Evolutionary conservation across 2,888 invertebrate species (phyloP).

Genomic region (Heliconius charithonia): DNA sequence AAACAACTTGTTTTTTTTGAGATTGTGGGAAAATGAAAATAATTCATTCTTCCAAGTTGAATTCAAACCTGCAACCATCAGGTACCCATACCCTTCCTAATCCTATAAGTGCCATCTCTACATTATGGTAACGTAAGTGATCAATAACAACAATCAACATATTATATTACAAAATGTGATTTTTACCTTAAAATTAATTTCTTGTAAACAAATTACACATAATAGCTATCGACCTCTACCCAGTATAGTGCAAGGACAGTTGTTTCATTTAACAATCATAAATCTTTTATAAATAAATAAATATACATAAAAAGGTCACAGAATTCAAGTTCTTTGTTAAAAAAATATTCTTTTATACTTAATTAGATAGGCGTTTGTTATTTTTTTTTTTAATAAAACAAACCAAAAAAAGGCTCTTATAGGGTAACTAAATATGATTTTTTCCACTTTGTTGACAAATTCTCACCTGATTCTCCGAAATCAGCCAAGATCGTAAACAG

Average conservation of each 20-base stretch:
- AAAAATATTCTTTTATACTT: not conserved
- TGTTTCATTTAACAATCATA: constrained; percentile 25
- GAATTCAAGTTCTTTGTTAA: constrained; percentile 13
- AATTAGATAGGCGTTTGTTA: not conserved
- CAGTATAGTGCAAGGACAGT: constrained; percentile 33
- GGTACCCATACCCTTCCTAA: not conserved
- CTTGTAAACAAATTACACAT: constrained; percentile 26
- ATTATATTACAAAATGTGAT: constrained; percentile 3
- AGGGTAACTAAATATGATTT: not conserved
- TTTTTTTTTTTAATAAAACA: not conserved
- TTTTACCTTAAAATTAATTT: constrained; percentile 15
- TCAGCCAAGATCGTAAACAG: constrained; percentile 1
- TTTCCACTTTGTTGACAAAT: not conserved
- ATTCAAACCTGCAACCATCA: too few relatives aligned
- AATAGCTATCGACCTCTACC: constrained; percentile 16
- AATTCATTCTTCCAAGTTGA: too few relatives aligned
- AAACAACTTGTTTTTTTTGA: too few relatives aligned
- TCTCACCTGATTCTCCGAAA: not conserved
- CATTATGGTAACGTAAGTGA: not conserved
- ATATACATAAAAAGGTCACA: constrained; percentile 14
- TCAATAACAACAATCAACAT: not conserved
- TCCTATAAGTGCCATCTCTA: not conserved
- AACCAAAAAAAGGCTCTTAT: not conserved
- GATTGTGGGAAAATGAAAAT: too few relatives aligned
- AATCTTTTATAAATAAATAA: constrained; percentile 12